Percentiles rank a stretch among this genome's conserved stretches.
These are phyloP conservation scores for Cryptomyrus ogoouensis DNA, from an alignment of 2,113 vertebrate genomes.

Conservation along the genomic window DNA sequence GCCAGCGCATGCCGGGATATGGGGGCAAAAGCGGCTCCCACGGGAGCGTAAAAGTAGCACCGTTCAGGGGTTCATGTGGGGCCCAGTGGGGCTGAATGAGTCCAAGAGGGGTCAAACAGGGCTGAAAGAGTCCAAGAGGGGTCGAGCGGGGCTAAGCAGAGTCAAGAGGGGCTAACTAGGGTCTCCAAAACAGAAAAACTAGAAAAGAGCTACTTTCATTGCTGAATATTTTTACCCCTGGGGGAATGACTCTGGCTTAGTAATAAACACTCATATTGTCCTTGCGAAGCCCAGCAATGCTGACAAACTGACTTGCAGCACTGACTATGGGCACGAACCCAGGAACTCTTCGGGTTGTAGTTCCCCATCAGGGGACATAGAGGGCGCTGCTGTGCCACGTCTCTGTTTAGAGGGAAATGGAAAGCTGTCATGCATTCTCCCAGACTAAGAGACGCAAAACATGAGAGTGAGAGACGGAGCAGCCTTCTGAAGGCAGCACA, in stretches of 20 bases:
- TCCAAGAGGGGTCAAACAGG: too few relatives aligned
- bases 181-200: background rate
- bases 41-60: background rate
- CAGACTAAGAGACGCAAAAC: background rate
- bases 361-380: background rate
- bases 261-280: background rate
- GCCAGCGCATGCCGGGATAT: background rate
- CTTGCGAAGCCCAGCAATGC: background rate
- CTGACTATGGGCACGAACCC: background rate
- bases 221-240: background rate
- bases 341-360: background rate
- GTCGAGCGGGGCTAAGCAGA: background rate
- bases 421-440: background rate
- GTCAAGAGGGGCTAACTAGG: background rate
- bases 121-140: too few relatives aligned
- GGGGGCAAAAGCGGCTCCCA: background rate
- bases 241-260: background rate
- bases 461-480: background rate
- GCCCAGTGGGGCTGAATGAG: background rate
- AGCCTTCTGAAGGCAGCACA: background rate
- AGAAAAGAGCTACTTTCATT: background rate
- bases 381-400: background rate
- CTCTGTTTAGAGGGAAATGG: background rate
- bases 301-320: background rate
- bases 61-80: background rate